These are phyloP conservation scores for Phasia obesa DNA, from an alignment of 2,888 invertebrate genomes.

Conservation along the genomic window DNA sequence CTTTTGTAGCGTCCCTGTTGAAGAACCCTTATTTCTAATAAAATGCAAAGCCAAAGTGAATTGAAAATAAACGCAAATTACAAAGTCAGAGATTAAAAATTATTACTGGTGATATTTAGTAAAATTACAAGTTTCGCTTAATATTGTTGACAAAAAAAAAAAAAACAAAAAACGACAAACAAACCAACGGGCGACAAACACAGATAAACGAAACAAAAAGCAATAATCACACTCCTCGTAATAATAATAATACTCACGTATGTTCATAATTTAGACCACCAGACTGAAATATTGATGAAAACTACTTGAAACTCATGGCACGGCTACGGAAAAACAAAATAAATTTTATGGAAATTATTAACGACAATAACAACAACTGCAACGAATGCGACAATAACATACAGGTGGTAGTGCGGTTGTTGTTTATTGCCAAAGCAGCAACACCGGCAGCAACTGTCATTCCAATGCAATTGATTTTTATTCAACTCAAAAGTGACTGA, in stretches of 20 bases:
- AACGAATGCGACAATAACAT: conserved; percentile 41
- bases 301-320: conserved; percentile 59
- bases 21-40: conserved; percentile 6
- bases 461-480: conserved; percentile 40
- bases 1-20: no score
- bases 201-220: conserved; percentile 13
- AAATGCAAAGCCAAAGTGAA: conserved; percentile 15
- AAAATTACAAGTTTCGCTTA: conserved; percentile 30
- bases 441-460: conserved; percentile 46
- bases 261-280: conserved; percentile 66
- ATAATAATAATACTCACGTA: conserved; percentile 58
- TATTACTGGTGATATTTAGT: conserved; percentile 40
- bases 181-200: neutral
- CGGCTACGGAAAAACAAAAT: conserved; percentile 62
- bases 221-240: conserved; percentile 22
- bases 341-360: conserved; percentile 61
- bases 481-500: conserved; percentile 7
- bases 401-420: conserved; percentile 44
- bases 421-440: conserved; percentile 10
- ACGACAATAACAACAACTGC: conserved; percentile 37
- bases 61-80: conserved; percentile 39
- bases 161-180: neutral
- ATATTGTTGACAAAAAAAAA: conserved; percentile 8
- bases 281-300: conserved; percentile 59
- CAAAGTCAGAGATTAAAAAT: conserved; percentile 38